Percentiles rank a stretch among this genome's conserved stretches.
phyloP scores from a whole-genome alignment of 2,888 invertebrate genomes.

The Drosophila sordidula region DNA sequence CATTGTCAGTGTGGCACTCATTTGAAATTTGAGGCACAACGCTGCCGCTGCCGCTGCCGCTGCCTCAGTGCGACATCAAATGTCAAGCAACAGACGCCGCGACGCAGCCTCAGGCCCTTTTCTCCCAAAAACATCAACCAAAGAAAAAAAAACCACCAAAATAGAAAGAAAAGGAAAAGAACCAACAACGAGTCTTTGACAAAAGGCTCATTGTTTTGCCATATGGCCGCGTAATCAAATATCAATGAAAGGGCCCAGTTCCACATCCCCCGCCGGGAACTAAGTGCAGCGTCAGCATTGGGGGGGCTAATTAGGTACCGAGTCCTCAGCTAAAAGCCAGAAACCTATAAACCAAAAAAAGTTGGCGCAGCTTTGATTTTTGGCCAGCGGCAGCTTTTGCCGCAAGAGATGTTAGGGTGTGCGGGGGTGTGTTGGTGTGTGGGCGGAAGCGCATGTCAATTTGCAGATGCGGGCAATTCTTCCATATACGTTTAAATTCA shows the following conservation, averaged over 20 bases:
- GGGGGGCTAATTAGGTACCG: constrained; percentile 61
- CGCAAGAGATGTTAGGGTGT: neutral
- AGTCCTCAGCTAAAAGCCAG: constrained; percentile 18
- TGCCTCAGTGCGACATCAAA: constrained; percentile 63
- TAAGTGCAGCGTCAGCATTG: constrained; percentile 42
- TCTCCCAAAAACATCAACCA: constrained; percentile 17
- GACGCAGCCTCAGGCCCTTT: constrained; percentile 31
- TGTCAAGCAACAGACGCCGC: constrained; percentile 60
- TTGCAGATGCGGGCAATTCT: constrained; percentile 15
- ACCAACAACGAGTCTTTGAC: constrained; percentile 32
- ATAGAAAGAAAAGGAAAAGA: constrained; percentile 4
- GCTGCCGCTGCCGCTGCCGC: constrained; percentile 20
- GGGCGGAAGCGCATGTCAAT: constrained; percentile 19
- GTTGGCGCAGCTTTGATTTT: constrained; percentile 9
- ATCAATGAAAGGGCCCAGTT: constrained; percentile 60
- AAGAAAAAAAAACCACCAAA: constrained; percentile 6
- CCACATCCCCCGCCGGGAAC: neutral
- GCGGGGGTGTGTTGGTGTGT: neutral
- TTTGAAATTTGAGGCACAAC: constrained; percentile 68
- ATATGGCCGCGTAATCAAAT: constrained; percentile 66
- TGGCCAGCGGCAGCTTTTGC: constrained; percentile 15
- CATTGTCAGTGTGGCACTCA: constrained; percentile 57
- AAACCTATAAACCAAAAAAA: constrained; percentile 1
- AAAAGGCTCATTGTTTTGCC: constrained; percentile 66
- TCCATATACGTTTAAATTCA: neutral